Conservation (phyloP, 2,797 vertebrate genomes). For the Tinamus major region DNA sequence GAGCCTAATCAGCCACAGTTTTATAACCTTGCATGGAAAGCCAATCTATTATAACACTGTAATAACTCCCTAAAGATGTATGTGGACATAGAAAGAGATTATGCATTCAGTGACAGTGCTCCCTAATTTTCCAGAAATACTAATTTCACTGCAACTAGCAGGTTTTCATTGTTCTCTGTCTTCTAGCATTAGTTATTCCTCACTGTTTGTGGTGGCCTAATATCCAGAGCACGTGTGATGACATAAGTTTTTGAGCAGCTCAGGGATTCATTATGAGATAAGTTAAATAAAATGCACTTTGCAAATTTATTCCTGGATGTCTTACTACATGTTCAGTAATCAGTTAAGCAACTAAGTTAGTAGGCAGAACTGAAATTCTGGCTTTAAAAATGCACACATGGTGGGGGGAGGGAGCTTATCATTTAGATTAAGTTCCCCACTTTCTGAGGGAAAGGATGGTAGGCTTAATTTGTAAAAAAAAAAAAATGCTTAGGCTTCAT, state of each 20-base stretch:
- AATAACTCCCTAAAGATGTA: neutral
- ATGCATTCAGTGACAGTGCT: neutral
- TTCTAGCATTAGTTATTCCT: neutral
- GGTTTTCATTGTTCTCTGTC: neutral
- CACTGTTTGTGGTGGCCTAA: neutral
- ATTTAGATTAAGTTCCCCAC: neutral
- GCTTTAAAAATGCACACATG: slow-evolving; percentile 29
- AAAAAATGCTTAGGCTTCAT: neutral
- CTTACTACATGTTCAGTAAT: neutral
- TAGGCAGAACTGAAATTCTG: neutral
- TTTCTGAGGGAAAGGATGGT: neutral
- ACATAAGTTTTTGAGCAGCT: neutral
- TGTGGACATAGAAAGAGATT: neutral
- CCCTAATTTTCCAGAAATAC: neutral
- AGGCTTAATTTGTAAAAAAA: neutral
- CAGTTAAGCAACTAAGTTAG: neutral
- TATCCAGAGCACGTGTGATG: neutral
- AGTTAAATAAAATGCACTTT: neutral
- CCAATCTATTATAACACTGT: neutral
- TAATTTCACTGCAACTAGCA: neutral
- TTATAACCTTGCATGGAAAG: slow-evolving; percentile 31
- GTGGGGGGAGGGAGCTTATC: neutral
- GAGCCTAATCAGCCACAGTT: slow-evolving; percentile 50
- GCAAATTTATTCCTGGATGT: neutral
- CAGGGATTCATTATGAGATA: neutral